These are phyloP conservation scores for Solenodon paradoxus DNA, from an alignment of 2,113 vertebrate genomes.

Conservation along the genomic window DNA sequence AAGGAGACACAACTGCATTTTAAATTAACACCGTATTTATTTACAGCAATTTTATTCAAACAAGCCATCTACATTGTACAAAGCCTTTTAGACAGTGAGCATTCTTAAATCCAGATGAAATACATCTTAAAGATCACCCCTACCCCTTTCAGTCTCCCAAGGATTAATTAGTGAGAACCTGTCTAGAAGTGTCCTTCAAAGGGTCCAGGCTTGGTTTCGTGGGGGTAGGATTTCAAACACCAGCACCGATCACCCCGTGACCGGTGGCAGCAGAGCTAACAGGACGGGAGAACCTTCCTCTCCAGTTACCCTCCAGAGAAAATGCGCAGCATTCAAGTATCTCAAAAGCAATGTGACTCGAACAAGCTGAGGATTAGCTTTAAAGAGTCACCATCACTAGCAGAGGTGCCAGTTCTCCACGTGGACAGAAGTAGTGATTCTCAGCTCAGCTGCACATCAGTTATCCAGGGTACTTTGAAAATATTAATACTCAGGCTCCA, in stretches of 20 bases:
- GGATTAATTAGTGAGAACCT: background rate
- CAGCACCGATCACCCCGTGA: background rate
- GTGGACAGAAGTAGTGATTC: background rate
- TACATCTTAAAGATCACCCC: background rate
- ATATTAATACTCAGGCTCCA: background rate
- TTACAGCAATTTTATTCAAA: conserved; percentile 1
- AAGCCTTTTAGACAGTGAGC: conserved; percentile 20
- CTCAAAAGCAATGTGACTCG: background rate
- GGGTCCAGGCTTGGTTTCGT: background rate
- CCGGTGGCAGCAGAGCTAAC: accelerated
- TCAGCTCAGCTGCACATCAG: background rate
- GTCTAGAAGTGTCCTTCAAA: background rate
- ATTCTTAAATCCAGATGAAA: background rate
- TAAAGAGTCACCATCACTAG: background rate
- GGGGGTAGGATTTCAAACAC: background rate
- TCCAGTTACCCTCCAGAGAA: background rate
- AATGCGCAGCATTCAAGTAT: background rate
- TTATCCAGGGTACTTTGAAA: background rate
- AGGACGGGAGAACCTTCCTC: background rate
- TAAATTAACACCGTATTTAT: background rate
- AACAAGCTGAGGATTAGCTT: background rate
- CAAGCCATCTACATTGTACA: conserved; percentile 18
- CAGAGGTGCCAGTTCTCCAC: background rate
- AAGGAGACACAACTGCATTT: background rate
- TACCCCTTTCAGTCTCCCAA: background rate